Percentiles rank a stretch among this genome's conserved stretches.
These are phyloP conservation scores for Chloromyia formosa DNA, from an alignment of 2,888 invertebrate species.

Conservation along the genomic window DNA sequence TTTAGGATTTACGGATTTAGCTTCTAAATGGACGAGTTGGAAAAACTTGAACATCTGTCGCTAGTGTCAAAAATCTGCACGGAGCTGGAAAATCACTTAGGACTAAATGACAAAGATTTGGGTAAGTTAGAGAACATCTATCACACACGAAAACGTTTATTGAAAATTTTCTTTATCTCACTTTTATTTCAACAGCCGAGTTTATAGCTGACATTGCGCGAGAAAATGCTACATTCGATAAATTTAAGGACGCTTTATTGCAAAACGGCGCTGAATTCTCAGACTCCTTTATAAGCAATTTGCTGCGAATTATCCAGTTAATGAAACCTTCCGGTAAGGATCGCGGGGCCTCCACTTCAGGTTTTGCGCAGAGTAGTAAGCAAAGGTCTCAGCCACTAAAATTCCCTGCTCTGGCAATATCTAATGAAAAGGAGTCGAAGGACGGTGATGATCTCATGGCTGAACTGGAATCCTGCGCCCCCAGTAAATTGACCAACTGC, in stretches of 20 bases:
- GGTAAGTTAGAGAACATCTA: conserved; percentile 73
- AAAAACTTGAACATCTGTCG: conserved; percentile 92
- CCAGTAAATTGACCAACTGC: conserved; percentile 66
- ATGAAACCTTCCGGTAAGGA: conserved; percentile 76
- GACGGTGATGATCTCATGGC: conserved; percentile 76
- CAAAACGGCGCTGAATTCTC: conserved; percentile 97
- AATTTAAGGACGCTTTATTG: conserved; percentile 84
- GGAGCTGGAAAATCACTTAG: conserved; percentile 97
- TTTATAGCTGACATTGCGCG: conserved; percentile 95
- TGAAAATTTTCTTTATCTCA: not conserved
- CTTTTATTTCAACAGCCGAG: conserved; percentile 81
- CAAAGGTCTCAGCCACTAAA: conserved; percentile 68
- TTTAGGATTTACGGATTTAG: not conserved
- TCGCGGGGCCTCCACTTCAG: conserved; percentile 50
- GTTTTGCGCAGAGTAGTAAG: conserved; percentile 31
- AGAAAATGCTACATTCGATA: conserved; percentile 83
- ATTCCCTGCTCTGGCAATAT: conserved; percentile 84
- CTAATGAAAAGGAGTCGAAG: conserved; percentile 73
- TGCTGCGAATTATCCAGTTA: conserved; percentile 93
- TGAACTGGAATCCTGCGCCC: conserved; percentile 84
- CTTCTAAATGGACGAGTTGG: conserved; percentile 81
- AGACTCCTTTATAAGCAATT: conserved; percentile 92
- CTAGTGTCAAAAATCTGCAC: conserved; percentile 98
- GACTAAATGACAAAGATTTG: conserved; percentile 96
- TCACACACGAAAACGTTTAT: too few relatives aligned